Evolutionary conservation across 2,113 vertebrate genomes (phyloP).

Genomic region (Trichomycterus rosablanca): DNA sequence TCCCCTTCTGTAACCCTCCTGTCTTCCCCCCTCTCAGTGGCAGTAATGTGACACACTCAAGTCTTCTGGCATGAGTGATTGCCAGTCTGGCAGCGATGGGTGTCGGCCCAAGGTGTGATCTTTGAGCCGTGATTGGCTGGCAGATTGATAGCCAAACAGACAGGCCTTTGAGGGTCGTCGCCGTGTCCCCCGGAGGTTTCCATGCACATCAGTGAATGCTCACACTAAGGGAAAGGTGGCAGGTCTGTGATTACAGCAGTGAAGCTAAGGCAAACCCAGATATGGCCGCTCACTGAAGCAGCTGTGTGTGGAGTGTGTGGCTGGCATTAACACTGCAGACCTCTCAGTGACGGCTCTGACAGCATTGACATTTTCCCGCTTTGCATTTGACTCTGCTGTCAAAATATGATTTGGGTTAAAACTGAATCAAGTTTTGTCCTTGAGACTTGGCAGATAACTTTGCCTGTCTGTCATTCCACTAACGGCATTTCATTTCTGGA

Average conservation of each 20-base stretch:
- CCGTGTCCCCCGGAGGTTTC: conserved; percentile 33
- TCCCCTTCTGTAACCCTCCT: not conserved
- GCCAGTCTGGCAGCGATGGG: conserved; percentile 61
- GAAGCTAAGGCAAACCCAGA: conserved; percentile 23
- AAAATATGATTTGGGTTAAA: conserved; percentile 30
- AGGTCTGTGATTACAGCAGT: conserved; percentile 55
- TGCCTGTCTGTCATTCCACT: not conserved
- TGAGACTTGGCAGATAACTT: conserved; percentile 3
- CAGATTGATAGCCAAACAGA: conserved; percentile 59
- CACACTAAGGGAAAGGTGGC: conserved; percentile 40
- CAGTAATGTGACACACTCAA: conserved; percentile 70
- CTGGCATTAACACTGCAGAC: conserved; percentile 7
- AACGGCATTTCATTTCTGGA: not conserved
- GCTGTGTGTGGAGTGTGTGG: conserved; percentile 36
- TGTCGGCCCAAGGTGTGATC: conserved; percentile 58
- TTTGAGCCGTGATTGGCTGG: conserved; percentile 55
- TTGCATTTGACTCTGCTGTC: conserved; percentile 27
- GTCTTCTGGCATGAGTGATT: conserved; percentile 63
- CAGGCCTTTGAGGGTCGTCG: conserved; percentile 41
- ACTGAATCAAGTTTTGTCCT: conserved; percentile 13
- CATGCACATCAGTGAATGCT: conserved; percentile 19
- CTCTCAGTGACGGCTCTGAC: conserved; percentile 14
- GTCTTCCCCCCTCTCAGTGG: conserved; percentile 52
- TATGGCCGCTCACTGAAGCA: conserved; percentile 41
- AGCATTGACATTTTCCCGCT: conserved; percentile 28